Base-by-base conservation (phyloP, 2,113 vertebrate species). In the Pyrgilauda ruficollis region DNA sequence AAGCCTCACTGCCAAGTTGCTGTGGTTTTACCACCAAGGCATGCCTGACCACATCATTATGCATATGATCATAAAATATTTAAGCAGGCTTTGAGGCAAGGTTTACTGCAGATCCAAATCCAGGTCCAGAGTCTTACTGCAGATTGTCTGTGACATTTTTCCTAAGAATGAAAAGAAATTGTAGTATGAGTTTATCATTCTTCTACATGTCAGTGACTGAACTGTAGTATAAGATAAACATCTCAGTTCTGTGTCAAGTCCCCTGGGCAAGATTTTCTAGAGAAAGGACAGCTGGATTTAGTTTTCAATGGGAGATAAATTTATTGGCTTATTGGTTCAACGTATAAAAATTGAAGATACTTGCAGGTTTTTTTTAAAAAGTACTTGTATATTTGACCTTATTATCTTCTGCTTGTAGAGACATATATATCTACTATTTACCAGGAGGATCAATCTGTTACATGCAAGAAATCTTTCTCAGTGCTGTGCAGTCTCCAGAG, bases 141-240 rank as follows among this genome's bases (percentile, higher is more conserved):
- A 81, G 23, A 53, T 7, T 15, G 30, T 30, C n/a, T 35, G 5
- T 21, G 6, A 41, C 7, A 15, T 52, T 67, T 89, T 56, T 47
- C 11, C 52, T 59, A 10, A 28, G 19, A 61, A 21, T 15, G 9
- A 68, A 41, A 85, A 68, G n/a, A 49, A 31, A 15, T 3, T 56
- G 6, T 83, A 16, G 21, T 77, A n/a, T 13, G 16, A 73, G 7
- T 35, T 77, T 53, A 10, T n/a, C 2, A 4, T 46, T 33, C 14
- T 70, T 88, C 59, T 55, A 35, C 9, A 27, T 55, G 16, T 27
- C 30, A 47, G 9, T 58, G 50, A 58, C 47, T 47, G 52, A 87
- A 50, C 4, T 13, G 10, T n/a, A 46, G 3, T 0, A 0, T 33
- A 46, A 81, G 12, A 75, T 9, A 77, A 41, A 46, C 1, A 43